Evolutionary conservation across 2,888 invertebrate genomes (phyloP).

Genomic region (Aporophyla nigra): DNA sequence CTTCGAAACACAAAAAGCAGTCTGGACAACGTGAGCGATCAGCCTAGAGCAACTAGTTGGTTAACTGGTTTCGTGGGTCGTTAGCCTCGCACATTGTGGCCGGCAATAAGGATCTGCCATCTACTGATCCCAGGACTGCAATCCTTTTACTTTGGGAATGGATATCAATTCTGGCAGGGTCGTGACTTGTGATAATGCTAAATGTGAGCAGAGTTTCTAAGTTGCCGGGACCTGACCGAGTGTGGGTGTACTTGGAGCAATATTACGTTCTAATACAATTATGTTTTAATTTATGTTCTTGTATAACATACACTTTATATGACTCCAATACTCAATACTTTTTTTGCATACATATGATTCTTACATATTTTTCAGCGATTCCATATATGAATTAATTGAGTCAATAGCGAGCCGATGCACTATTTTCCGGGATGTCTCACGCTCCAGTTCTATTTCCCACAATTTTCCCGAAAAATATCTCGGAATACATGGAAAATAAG

Average conservation of each 20-base stretch:
- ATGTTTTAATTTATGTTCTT: background rate
- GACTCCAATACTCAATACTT: background rate
- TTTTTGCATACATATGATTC: background rate
- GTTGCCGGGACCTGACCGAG: slow-evolving; percentile 1
- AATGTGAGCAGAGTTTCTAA: slow-evolving; percentile 18
- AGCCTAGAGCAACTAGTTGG: slow-evolving; percentile 62
- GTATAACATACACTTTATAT: background rate
- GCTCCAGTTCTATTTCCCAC: slow-evolving; percentile 33
- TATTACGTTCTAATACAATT: slow-evolving; percentile 22
- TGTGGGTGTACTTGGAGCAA: slow-evolving; percentile 1
- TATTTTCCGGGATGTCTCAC: slow-evolving; percentile 50
- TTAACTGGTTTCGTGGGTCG: slow-evolving; percentile 76
- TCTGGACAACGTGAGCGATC: slow-evolving; percentile 52
- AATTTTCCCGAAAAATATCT: slow-evolving; percentile 52
- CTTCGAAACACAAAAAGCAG: slow-evolving; percentile 60
- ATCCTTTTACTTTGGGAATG: slow-evolving; percentile 4
- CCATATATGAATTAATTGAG: slow-evolving; percentile 1
- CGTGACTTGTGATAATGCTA: slow-evolving; percentile 14
- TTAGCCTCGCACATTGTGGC: slow-evolving; percentile 68
- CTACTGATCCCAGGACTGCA: slow-evolving; percentile 31
- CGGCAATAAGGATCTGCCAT: slow-evolving; percentile 39
- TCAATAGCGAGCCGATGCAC: slow-evolving; percentile 16
- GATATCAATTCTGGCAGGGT: background rate
- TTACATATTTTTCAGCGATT: background rate
- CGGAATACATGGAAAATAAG: slow-evolving; percentile 50